Evolutionary conservation across 92 coral and sea anemone species (phyloP).

Genomic region (Virgularia gustaviana): DNA sequence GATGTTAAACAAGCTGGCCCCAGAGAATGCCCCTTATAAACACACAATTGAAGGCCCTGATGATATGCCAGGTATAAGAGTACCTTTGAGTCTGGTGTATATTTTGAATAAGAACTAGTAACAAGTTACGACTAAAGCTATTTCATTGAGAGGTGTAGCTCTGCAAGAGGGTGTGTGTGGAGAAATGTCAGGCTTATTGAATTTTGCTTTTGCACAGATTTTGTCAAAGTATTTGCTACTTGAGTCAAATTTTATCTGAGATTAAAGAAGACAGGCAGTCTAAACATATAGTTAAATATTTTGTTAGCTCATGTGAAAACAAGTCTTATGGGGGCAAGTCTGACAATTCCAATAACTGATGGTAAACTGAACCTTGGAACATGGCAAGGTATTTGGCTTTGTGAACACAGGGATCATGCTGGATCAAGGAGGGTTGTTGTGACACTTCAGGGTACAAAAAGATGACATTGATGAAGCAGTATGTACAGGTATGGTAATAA

Average conservation of each 20-base stretch:
- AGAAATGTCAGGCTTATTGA: not conserved
- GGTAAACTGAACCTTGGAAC: slow-evolving; percentile 90
- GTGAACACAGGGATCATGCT: slow-evolving; percentile 88
- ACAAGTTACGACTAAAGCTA: no score
- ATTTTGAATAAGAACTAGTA: not conserved
- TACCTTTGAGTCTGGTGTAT: not conserved
- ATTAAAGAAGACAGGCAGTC: not conserved
- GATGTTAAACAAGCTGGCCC: slow-evolving; percentile 68
- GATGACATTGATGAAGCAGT: slow-evolving; percentile 8
- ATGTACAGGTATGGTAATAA: not conserved
- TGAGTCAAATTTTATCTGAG: not conserved
- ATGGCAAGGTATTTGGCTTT: slow-evolving; percentile 99
- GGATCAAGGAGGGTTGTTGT: slow-evolving; percentile 82
- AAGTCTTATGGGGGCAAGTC: slow-evolving; percentile 81
- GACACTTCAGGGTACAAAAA: slow-evolving; percentile 87
- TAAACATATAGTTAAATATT: not conserved
- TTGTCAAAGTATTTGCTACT: no score
- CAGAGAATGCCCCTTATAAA: slow-evolving; percentile 80
- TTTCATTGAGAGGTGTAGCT: not conserved
- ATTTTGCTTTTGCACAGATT: no score
- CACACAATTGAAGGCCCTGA: slow-evolving; percentile 92
- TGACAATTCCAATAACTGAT: slow-evolving; percentile 78
- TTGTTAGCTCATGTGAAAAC: slow-evolving; percentile 87
- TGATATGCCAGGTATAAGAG: slow-evolving; percentile 91
- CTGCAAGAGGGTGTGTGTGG: not conserved